A percentile compares a stretch with the other conserved stretches of the same genome.
These are phyloP conservation scores for Arvicanthis niloticus DNA, from an alignment of 2,113 vertebrate species.

Conservation along the genomic window DNA sequence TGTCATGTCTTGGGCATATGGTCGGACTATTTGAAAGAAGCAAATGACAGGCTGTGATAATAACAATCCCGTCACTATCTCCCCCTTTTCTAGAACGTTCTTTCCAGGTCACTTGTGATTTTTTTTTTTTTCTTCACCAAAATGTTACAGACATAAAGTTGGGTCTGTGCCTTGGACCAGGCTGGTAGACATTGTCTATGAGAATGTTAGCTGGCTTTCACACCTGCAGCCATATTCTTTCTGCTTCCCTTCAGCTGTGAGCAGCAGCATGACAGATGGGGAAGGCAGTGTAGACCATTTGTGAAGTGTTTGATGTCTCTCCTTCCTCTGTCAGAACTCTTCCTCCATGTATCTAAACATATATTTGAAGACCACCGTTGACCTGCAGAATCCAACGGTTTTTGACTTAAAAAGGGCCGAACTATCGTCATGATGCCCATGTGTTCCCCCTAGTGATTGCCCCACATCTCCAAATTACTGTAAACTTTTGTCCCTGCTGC, in stretches of 20 bases:
- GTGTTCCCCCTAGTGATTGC: not conserved
- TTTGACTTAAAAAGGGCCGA: rapidly evolving
- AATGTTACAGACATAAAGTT: not conserved
- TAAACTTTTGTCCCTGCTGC: not conserved
- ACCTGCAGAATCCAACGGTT: no score
- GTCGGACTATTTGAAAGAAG: constrained; percentile 27
- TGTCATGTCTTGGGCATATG: constrained; percentile 19
- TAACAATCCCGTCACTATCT: not conserved
- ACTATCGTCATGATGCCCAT: rapidly evolving
- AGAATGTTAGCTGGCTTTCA: not conserved
- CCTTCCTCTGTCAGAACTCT: not conserved
- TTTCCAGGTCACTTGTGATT: not conserved
- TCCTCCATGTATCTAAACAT: not conserved
- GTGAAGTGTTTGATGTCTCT: not conserved
- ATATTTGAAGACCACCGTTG: not conserved
- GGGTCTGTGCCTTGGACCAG: not conserved
- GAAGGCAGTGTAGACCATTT: not conserved
- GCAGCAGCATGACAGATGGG: not conserved
- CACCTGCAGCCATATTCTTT: not conserved
- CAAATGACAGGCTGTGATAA: not conserved
- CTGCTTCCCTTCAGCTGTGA: not conserved
- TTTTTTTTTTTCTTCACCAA: not conserved
- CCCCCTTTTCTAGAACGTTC: not conserved
- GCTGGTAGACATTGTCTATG: rapidly evolving
- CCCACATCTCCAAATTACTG: not conserved